Evolutionary conservation across 1,140 invertebrate species (phyloP).

Genomic region (Cydia splendana): DNA sequence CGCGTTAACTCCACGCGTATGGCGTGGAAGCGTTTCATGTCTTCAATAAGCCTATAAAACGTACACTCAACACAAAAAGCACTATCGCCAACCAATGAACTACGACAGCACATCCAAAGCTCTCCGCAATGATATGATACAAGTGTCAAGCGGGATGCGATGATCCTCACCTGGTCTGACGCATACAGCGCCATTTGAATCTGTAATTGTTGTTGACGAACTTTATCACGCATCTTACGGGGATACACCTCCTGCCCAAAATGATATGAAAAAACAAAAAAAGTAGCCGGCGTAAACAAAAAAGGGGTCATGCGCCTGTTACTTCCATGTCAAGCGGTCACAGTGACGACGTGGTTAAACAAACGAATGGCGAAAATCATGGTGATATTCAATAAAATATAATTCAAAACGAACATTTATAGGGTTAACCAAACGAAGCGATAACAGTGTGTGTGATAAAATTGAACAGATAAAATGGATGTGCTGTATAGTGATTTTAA

Average conservation of each 20-base stretch:
- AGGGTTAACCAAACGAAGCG: conserved; percentile 69
- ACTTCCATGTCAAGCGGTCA: conserved; percentile 65
- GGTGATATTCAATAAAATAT: conserved; percentile 46
- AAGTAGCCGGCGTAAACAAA: conserved; percentile 78
- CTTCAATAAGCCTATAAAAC: conserved; percentile 26
- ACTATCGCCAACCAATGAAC: conserved; percentile 54
- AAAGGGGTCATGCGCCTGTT: conserved; percentile 69
- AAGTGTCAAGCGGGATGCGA: conserved; percentile 69
- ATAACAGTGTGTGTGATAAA: conserved; percentile 48
- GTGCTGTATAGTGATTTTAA: conserved; percentile 57
- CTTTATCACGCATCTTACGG: conserved; percentile 86
- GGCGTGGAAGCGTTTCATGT: background rate
- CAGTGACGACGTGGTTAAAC: conserved; percentile 54
- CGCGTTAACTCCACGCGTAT: too few relatives aligned
- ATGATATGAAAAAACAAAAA: conserved; percentile 79
- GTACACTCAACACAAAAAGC: conserved; percentile 55
- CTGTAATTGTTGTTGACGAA: conserved; percentile 81
- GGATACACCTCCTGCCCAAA: conserved; percentile 84
- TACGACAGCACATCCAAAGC: conserved; percentile 79
- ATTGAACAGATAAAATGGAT: conserved; percentile 64
- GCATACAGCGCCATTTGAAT: conserved; percentile 79
- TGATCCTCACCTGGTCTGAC: conserved; percentile 78
- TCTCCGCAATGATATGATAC: conserved; percentile 54
- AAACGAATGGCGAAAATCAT: conserved; percentile 58
- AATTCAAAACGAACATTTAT: conserved; percentile 51